Conservation (phyloP, 2,888 invertebrate species). For the Dolichomitus sp. region DNA sequence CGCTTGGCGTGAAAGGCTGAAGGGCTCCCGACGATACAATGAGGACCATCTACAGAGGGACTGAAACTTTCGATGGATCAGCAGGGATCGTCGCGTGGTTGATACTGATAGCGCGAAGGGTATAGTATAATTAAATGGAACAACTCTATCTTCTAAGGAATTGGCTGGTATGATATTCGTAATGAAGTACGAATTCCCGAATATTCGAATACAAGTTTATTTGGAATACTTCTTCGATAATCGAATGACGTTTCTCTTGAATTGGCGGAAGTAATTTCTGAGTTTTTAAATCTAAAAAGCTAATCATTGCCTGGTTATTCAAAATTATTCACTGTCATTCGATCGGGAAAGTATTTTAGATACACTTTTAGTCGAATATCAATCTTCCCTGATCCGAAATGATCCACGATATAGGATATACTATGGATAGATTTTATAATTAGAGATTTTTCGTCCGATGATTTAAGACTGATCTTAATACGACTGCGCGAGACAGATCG, state of each 20-base stretch:
- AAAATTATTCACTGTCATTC: not conserved
- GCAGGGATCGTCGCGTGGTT: not conserved
- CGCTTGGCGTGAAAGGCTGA: not conserved
- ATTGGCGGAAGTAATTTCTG: no score
- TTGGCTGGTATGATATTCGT: not conserved
- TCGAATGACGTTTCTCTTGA: not conserved
- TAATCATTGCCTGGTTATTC: not conserved
- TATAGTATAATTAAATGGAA: slow-evolving; percentile 10
- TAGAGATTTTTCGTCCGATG: slow-evolving; percentile 47
- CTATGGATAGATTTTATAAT: slow-evolving; percentile 44
- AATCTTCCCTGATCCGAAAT: not conserved
- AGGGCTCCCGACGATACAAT: not conserved
- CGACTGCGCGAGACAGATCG: slow-evolving; percentile 22
- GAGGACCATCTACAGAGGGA: not conserved
- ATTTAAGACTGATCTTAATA: slow-evolving; percentile 64
- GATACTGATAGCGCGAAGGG: slow-evolving; percentile 8
- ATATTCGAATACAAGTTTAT: not conserved
- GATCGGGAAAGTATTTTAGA: not conserved
- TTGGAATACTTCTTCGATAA: not conserved
- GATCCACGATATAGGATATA: slow-evolving; percentile 37
- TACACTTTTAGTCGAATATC: not conserved
- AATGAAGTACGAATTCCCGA: not conserved
- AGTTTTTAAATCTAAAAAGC: not conserved
- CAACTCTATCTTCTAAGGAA: not conserved
- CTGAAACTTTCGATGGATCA: not conserved